Evolutionary conservation across 2,888 invertebrate genomes (phyloP).

Genomic region (Piscicola geometra): DNA sequence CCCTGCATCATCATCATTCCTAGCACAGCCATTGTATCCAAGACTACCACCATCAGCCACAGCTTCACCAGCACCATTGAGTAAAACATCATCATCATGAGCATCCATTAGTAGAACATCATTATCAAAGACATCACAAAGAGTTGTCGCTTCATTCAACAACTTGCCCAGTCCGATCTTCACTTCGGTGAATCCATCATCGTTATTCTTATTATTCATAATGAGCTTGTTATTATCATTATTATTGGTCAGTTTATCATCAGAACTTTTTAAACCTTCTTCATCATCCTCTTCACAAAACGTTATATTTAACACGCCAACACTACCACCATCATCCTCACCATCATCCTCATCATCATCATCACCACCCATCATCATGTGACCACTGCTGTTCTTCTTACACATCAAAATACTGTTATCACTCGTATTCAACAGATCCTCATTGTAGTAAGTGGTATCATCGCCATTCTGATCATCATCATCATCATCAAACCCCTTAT

Average conservation of each 20-base stretch:
- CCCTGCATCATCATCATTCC: not conserved
- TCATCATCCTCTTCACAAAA: not conserved
- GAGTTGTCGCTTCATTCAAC: not conserved
- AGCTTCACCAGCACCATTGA: too few relatives aligned
- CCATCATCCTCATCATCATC: not conserved
- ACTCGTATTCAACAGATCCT: not conserved
- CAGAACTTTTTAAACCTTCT: not conserved
- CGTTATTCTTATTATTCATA: not conserved
- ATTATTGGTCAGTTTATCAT: not conserved
- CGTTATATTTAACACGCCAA: not conserved
- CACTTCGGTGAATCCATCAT: not conserved
- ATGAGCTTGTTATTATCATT: not conserved
- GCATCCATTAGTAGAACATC: too few relatives aligned
- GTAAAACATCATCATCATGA: too few relatives aligned
- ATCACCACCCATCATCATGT: too few relatives aligned
- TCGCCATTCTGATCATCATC: not conserved
- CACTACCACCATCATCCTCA: not conserved
- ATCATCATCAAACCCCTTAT: not conserved
- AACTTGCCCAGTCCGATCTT: not conserved
- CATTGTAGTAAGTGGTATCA: not conserved
- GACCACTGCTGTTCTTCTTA: too few relatives aligned
- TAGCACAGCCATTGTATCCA: not conserved
- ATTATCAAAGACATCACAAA: too few relatives aligned
- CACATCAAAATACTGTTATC: slow-evolving; percentile 2
- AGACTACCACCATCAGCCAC: not conserved